Conservation (phyloP, 2,797 vertebrate genomes). For the Lagorchestes hirsutus region DNA sequence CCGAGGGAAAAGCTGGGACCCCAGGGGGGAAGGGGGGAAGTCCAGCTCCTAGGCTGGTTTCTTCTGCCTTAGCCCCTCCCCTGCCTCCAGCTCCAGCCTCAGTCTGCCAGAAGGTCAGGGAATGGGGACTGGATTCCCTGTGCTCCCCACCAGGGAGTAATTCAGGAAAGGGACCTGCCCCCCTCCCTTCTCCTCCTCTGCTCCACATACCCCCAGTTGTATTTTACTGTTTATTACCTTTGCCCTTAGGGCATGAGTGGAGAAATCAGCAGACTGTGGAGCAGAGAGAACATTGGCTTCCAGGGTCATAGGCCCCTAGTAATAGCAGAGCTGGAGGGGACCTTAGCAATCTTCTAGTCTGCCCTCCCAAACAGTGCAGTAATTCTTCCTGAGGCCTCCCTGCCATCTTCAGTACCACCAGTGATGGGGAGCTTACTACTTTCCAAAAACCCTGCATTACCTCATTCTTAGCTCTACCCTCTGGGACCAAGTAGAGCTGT, state of each 20-base stretch:
- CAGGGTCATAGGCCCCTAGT: background rate
- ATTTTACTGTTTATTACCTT: background rate
- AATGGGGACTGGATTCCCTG: background rate
- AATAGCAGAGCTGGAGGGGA: background rate
- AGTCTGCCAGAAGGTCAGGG: background rate
- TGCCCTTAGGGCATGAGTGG: background rate
- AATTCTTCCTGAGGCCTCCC: background rate
- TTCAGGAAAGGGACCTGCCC: background rate
- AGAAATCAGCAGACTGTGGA: background rate
- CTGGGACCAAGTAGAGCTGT: too few species aligned
- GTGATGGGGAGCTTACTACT: background rate
- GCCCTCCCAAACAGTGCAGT: background rate
- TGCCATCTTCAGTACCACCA: background rate
- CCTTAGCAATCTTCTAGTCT: background rate
- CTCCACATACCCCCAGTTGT: background rate
- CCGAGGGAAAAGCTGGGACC: background rate
- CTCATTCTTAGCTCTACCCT: too few species aligned
- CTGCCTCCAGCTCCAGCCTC: too few species aligned
- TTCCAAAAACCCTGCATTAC: background rate
- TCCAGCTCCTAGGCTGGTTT: background rate
- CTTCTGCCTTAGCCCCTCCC: background rate
- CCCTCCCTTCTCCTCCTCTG: background rate
- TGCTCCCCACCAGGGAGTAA: background rate
- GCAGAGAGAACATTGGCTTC: background rate
- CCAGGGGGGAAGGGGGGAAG: background rate